Evolutionary conservation across 1,140 invertebrate genomes (phyloP), one percentile per base, ranked within the genome.

Genomic region (Drosophila leontia): DNA sequence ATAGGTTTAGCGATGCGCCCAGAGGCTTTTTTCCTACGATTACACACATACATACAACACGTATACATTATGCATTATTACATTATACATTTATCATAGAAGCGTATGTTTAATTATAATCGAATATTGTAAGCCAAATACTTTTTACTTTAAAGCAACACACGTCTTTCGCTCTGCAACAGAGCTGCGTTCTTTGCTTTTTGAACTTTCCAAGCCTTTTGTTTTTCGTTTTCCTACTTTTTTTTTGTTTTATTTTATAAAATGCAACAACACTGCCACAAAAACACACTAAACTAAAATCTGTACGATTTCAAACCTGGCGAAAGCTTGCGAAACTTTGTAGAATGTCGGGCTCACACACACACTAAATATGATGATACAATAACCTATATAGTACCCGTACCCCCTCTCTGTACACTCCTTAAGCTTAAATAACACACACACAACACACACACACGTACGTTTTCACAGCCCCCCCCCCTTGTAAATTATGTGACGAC

Each of bases 101-200:
- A 47, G 63, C 56, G 68, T 90, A 88, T 84, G 90, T 84, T 84
- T 88, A 84, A 88, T 78, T 79, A 90, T 90, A 90, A 90, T 81
- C 74, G 74, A 84, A 88, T 90, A 87, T 76, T 64, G 87, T 87
- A 88, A 88, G 84, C 84, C 85, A 90, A 88, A 84, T 88, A 88
- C 75, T 84, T 87, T 84, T 90, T 88, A 88, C 75, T 84, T 87
- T 84, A 88, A 75, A 35, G 61, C 48, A 75, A 77, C 64, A 78
- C 67, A 85, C 76, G 67, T 60, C 67, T 42, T 72, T 15, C 67
- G 68, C 70, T 75, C 71, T 64, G 74, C 71, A 53, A 34, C 60
- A 76, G 71, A 76, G 71, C 39, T 69, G 3, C n/a, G 53, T 47
- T 55, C 32, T 69, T 19, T 15, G 41, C 45, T 11, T 17, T 69